Evolutionary conservation across 2,113 vertebrate species (phyloP).

Genomic region (Ovibos moschatus): DNA sequence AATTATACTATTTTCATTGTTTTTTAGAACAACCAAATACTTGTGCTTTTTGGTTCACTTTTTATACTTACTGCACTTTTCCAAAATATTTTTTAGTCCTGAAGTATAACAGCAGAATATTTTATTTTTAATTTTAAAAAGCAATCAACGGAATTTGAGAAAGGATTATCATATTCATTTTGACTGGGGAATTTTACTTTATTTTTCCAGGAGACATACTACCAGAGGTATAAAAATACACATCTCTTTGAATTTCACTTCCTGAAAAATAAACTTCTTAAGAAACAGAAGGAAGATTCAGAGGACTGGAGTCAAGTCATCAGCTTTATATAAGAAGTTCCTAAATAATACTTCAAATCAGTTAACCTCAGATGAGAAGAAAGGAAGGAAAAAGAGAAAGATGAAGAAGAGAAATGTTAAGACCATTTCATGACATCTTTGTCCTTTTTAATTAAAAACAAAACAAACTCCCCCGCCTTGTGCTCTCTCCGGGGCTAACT

Average conservation of each 20-base stretch:
- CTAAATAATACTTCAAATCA: neutral
- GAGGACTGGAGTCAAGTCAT: neutral
- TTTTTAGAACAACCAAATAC: neutral
- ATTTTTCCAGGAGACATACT: neutral
- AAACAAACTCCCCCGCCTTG: neutral
- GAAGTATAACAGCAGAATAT: neutral
- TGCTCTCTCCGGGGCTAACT: neutral
- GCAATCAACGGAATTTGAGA: neutral
- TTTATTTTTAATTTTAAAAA: neutral
- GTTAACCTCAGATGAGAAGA: neutral
- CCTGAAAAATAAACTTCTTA: slow-evolving; percentile 32
- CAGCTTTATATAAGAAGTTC: neutral
- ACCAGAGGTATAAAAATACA: neutral
- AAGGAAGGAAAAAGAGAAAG: neutral
- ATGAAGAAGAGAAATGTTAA: neutral
- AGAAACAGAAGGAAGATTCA: neutral
- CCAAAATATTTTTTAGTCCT: neutral
- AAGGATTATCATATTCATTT: neutral
- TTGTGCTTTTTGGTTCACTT: neutral
- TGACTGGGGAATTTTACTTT: neutral
- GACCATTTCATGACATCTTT: too few relatives aligned
- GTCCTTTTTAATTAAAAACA: neutral
- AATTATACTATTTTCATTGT: neutral
- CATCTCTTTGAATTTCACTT: neutral
- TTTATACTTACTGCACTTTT: neutral